phyloP scores from a whole-genome alignment of 64 coral and sea anemone species.

The Cladopsammia gracilis region DNA sequence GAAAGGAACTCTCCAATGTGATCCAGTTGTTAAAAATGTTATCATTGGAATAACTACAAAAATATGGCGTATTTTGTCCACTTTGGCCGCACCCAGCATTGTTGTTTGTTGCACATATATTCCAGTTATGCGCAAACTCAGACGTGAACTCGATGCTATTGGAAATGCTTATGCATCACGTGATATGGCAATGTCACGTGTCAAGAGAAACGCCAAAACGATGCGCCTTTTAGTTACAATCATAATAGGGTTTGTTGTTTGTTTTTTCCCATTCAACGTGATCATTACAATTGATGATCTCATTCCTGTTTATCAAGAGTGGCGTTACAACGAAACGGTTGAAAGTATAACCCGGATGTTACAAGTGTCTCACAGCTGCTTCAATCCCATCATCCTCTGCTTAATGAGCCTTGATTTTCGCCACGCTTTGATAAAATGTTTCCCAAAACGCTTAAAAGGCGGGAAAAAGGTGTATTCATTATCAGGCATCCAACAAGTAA shows the following conservation, averaged over 20 bases:
- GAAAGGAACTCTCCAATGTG: slow-evolving; percentile 13
- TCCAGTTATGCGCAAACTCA: slow-evolving; percentile 2
- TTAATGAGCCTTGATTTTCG: background rate
- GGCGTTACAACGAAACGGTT: slow-evolving; percentile 12
- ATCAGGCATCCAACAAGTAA: background rate
- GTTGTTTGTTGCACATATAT: background rate
- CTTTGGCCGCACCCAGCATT: background rate
- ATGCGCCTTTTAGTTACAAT: background rate
- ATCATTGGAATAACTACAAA: background rate
- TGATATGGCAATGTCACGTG: background rate
- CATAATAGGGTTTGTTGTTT: background rate
- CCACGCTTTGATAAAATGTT: background rate
- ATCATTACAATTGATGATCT: background rate
- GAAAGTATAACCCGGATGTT: slow-evolving; percentile 13
- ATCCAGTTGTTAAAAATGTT: background rate
- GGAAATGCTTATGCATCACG: slow-evolving; percentile 2
- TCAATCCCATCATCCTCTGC: slow-evolving; percentile 31
- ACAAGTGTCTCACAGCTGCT: slow-evolving; percentile 9
- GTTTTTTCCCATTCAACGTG: slow-evolving; percentile 7
- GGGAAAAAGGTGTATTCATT: background rate
- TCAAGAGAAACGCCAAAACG: background rate
- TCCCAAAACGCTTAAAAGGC: background rate
- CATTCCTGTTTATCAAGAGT: background rate
- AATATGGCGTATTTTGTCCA: background rate
- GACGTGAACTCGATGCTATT: background rate